Base-by-base conservation (phyloP, 2,797 vertebrate genomes). In the Gymnothorax javanicus region DNA sequence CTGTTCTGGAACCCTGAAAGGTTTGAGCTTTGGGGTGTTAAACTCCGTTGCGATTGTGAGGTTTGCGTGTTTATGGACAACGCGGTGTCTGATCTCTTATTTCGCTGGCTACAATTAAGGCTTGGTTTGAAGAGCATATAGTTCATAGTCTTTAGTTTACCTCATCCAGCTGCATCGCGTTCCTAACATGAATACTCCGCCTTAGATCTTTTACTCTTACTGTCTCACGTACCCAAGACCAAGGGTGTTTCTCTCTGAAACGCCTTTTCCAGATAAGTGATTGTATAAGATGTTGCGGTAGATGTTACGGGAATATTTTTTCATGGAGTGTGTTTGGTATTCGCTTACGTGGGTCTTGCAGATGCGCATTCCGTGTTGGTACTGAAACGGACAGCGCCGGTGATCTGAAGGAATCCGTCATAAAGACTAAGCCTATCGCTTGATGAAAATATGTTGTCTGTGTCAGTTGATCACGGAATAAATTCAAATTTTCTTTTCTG, bases 371-470 rank as follows among this genome's bases (percentile, higher is more conserved):
- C 57, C 50, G 82, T 88, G 91, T 90, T 43, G 89, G 95, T 95
- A 93, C 95, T 96, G 95, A 94, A 94, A 92, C 85, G 92, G 95
- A 95, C 94, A 95, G 95, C 94, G 92, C 93, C 94, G 91, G 89
- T 91, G 87, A 92, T 89, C 89, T 88, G 91, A 92, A 91, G 90
- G 91, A 82, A 88, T 57, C 60, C 59, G 52, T 50, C 7, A 17
- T n/a, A 7, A 15, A 0, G 15, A 7, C 27, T 33, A 64, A 13
- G 33, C 33, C 33, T 43, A 43, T 27, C 7, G 11, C 58, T n/a
- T 17, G 9, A 27, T 82, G 25, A 86, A 56, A 82, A 82, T 64
- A 11, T 82, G 73, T 54, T 27, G 67, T 33, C 67, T 71, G 50
- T 7, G 73, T 86, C 59, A 75, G 50, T 79, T 56, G 3, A 71